Conservation (phyloP, 2,113 vertebrate genomes). For the Sporophila hypoxantha region DNA sequence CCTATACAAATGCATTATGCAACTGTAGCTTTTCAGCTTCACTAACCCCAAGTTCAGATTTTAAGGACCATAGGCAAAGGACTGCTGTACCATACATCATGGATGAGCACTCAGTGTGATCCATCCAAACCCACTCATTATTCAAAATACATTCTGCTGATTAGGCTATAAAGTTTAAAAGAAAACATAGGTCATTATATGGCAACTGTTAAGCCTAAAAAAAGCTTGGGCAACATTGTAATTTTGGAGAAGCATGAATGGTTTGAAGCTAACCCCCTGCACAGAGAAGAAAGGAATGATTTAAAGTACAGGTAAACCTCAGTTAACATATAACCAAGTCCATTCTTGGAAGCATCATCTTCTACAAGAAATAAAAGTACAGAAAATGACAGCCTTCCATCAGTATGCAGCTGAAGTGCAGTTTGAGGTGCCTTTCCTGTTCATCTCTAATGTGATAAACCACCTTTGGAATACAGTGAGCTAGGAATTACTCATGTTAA, state of each 20-base stretch:
- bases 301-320: not conserved
- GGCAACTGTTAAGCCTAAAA: not conserved
- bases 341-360: not conserved
- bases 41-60: not conserved
- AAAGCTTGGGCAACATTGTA: not conserved
- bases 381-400: not conserved
- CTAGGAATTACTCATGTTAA: not conserved
- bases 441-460: not conserved
- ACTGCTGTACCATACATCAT: rapidly evolving
- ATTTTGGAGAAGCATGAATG: not conserved
- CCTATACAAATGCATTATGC: not conserved
- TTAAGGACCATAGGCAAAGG: not conserved
- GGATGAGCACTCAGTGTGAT: not conserved
- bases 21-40: not conserved
- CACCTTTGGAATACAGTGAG: not conserved
- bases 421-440: not conserved
- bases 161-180: not conserved
- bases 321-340: not conserved
- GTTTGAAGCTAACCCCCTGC: not conserved
- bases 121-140: not conserved
- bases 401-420: not conserved
- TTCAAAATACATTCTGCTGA: not conserved
- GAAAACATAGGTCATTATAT: not conserved
- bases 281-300: not conserved
- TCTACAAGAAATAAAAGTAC: not conserved